phyloP scores from a whole-genome alignment of 2,888 invertebrate species.

The Hofmannophila pseudospretella region DNA sequence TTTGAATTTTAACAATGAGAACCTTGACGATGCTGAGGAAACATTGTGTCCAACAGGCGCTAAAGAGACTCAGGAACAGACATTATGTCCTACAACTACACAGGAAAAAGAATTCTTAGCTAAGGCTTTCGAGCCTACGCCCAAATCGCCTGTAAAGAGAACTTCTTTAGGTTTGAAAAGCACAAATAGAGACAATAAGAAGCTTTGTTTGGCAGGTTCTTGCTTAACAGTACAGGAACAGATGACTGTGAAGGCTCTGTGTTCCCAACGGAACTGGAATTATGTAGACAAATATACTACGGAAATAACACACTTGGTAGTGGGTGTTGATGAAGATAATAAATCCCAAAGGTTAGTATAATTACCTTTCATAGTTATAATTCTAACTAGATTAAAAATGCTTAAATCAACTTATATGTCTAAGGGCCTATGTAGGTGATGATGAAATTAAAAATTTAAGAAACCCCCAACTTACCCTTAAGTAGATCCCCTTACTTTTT shows the following conservation, averaged over 20 bases:
- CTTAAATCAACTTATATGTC: too few species aligned
- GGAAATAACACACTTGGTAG: conserved; percentile 63
- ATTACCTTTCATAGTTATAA: too few species aligned
- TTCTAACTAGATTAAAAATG: too few species aligned
- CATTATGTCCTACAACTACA: conserved; percentile 51
- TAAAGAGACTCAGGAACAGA: conserved; percentile 33
- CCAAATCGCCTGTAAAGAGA: conserved; percentile 26
- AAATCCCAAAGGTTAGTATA: conserved; percentile 58
- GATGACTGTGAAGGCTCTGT: conserved; percentile 40
- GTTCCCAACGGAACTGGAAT: conserved; percentile 41
- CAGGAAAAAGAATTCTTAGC: conserved; percentile 60
- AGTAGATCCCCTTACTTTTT: too few species aligned
- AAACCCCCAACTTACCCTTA: too few species aligned
- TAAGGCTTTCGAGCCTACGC: conserved; percentile 53
- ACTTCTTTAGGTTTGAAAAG: conserved; percentile 19
- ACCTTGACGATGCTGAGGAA: conserved; percentile 37
- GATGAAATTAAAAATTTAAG: too few species aligned
- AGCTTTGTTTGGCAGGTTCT: conserved; percentile 50
- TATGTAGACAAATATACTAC: conserved; percentile 49
- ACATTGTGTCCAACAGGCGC: conserved; percentile 42
- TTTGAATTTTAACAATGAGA: conserved; percentile 43
- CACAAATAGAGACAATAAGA: conserved; percentile 17
- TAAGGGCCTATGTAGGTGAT: too few species aligned
- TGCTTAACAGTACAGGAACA: conserved; percentile 42
- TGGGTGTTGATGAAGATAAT: conserved; percentile 60